Conservation (phyloP, 2,113 vertebrate genomes). For the Columbina picui region DNA sequence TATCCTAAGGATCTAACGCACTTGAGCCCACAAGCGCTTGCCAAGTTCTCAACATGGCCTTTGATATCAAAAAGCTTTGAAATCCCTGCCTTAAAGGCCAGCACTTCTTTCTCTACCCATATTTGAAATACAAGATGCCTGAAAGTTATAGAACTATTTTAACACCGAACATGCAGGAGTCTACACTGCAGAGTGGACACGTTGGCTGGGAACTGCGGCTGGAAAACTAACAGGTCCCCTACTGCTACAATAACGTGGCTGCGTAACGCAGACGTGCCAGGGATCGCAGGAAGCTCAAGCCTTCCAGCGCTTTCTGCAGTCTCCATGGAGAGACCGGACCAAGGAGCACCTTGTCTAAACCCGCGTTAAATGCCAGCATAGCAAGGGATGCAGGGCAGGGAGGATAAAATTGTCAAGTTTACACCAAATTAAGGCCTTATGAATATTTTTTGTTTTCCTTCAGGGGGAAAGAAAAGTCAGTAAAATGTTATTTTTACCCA, state of each 20-base stretch:
- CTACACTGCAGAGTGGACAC: slow-evolving; percentile 16
- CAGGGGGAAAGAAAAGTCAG: background rate
- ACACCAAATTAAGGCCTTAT: background rate
- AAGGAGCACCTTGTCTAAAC: slow-evolving; percentile 46
- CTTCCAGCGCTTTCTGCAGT: slow-evolving; percentile 58
- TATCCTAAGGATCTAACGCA: slow-evolving; percentile 30
- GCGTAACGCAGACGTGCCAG: slow-evolving; percentile 62
- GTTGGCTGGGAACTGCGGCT: slow-evolving; percentile 45
- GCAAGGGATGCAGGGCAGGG: background rate
- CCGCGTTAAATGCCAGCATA: background rate
- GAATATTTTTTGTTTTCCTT: background rate
- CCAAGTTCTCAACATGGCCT: slow-evolving; percentile 64
- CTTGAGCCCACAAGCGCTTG: background rate
- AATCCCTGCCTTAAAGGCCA: slow-evolving; percentile 61
- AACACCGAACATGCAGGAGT: slow-evolving; percentile 50
- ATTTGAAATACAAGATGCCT: slow-evolving; percentile 65
- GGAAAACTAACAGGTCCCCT: slow-evolving; percentile 69
- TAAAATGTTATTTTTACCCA: background rate
- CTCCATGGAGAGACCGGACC: background rate
- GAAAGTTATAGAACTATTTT: slow-evolving; percentile 66
- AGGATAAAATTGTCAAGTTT: background rate
- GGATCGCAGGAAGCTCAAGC: slow-evolving; percentile 60
- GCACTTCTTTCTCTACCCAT: slow-evolving; percentile 47
- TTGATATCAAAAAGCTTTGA: slow-evolving; percentile 53
- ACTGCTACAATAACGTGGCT: slow-evolving; percentile 62